Evolutionary conservation across 2,797 vertebrate genomes (phyloP).

Genomic region (Hypotaenidia philippensis): DNA sequence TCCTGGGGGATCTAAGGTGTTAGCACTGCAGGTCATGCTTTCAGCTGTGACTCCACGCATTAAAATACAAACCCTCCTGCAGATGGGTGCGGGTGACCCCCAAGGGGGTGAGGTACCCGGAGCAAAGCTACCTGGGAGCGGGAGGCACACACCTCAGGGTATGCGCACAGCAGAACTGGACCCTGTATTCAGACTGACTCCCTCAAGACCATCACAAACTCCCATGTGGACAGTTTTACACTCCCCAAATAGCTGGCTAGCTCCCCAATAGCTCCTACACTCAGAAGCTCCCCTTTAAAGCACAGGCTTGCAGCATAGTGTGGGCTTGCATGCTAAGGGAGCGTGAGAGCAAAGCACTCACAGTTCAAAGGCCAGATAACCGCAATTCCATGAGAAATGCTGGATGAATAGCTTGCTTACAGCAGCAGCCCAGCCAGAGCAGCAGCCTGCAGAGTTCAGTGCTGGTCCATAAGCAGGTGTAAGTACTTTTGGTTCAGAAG

Average conservation of each 20-base stretch:
- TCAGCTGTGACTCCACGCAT: not conserved
- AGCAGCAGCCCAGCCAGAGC: not conserved
- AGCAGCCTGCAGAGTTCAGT: not conserved
- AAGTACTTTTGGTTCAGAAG: conserved; percentile 31
- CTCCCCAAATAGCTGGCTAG: not conserved
- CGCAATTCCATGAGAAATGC: conserved; percentile 2
- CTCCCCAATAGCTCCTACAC: not conserved
- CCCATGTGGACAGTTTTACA: not conserved
- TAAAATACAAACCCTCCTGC: not conserved
- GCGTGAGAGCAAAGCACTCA: not conserved
- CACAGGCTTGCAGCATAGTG: not conserved
- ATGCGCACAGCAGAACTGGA: not conserved
- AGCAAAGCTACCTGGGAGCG: not conserved
- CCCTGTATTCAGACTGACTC: not conserved
- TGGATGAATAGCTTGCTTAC: not conserved
- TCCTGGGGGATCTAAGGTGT: not conserved
- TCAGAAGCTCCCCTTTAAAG: not conserved
- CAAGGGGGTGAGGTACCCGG: not conserved
- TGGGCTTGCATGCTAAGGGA: not conserved
- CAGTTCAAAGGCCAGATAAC: conserved; percentile 48
- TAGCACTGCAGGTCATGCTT: not conserved
- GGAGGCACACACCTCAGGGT: not conserved
- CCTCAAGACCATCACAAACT: not conserved
- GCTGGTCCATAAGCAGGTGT: conserved; percentile 18
- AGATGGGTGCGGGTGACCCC: not conserved